A percentile compares a stretch with the other conserved stretches of the same genome.
Evolutionary conservation across 2,113 vertebrate genomes (phyloP).

Genomic region (Microcebus murinus): DNA sequence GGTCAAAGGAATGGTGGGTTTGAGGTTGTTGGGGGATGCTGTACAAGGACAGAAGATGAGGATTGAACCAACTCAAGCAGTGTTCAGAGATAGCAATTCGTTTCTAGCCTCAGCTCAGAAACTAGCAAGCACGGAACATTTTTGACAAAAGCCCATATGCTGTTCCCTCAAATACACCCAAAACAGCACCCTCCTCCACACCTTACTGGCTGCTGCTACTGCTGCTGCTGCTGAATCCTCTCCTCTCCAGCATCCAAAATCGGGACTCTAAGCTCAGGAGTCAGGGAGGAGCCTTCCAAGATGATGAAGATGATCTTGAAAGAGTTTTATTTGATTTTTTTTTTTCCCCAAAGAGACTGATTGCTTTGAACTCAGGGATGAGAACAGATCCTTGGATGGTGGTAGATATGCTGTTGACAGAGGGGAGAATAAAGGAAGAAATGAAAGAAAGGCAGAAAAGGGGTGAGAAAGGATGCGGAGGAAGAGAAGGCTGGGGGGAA

Average conservation of each 20-base stretch:
- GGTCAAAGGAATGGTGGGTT: neutral
- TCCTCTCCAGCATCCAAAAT: slow-evolving; percentile 40
- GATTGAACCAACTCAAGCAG: neutral
- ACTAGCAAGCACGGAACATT: slow-evolving; percentile 55
- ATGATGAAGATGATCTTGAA: neutral
- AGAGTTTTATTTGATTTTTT: slow-evolving; percentile 50
- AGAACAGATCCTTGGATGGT: neutral
- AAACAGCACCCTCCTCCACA: slow-evolving; percentile 57
- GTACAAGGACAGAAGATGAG: neutral
- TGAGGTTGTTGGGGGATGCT: neutral
- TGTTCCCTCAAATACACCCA: slow-evolving; percentile 63
- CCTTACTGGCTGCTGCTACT: slow-evolving; percentile 19
- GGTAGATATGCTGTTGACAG: neutral
- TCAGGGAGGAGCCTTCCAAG: slow-evolving; percentile 23
- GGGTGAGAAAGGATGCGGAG: neutral
- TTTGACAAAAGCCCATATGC: slow-evolving; percentile 76
- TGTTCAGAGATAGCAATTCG: neutral
- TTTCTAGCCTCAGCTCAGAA: slow-evolving; percentile 58
- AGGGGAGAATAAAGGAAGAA: neutral
- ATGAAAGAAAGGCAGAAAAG: neutral
- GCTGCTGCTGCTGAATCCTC: neutral
- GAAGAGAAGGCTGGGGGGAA: neutral
- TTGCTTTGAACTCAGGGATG: neutral
- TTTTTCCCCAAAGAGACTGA: neutral
- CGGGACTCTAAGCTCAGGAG: slow-evolving; percentile 35